Percentiles rank a stretch among this genome's conserved stretches.
Conservation (phyloP, 2,888 invertebrate species). For the Cantharis rufa region DNA sequence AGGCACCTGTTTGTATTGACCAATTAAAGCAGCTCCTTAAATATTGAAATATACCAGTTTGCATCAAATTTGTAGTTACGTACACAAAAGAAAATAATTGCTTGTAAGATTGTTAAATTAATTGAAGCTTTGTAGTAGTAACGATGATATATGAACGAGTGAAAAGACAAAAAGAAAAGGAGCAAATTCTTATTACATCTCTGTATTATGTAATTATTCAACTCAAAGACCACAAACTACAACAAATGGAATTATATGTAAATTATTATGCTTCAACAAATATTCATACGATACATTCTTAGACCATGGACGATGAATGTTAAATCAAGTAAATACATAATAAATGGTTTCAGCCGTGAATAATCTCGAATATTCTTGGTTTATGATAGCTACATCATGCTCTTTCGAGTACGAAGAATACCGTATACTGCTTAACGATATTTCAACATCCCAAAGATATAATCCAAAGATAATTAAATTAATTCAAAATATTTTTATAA, state of each 20-base stretch:
- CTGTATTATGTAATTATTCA: background rate
- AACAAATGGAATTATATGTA: background rate
- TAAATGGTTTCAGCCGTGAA: background rate
- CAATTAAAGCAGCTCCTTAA: background rate
- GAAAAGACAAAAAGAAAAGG: background rate
- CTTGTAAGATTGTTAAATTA: background rate
- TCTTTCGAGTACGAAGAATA: background rate
- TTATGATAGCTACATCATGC: background rate
- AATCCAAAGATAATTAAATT: background rate
- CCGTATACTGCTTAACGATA: background rate
- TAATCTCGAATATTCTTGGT: background rate
- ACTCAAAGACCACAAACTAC: background rate
- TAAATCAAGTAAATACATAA: background rate
- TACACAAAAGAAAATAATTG: background rate
- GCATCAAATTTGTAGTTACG: background rate
- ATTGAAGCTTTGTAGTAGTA: background rate
- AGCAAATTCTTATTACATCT: background rate
- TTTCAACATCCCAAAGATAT: background rate
- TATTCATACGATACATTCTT: background rate
- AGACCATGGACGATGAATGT: background rate
- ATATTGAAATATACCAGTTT: background rate
- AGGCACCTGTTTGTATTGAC: background rate
- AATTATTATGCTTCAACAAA: background rate
- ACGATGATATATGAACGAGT: background rate
- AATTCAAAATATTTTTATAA: background rate